Conservation (phyloP, 2,797 vertebrate genomes). For the Miichthys miiuy region DNA sequence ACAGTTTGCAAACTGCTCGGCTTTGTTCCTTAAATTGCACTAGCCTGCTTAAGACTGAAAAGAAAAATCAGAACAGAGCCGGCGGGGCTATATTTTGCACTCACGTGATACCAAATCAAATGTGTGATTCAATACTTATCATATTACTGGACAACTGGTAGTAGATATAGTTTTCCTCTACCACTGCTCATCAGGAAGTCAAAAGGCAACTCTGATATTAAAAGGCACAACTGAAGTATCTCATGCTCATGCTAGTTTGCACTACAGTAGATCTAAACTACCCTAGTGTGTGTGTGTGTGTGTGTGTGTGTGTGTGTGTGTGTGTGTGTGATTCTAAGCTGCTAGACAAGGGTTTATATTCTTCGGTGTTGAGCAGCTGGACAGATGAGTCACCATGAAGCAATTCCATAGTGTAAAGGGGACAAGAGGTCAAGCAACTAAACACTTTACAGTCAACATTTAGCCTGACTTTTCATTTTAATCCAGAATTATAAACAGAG, state of each 20-base stretch:
- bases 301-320: neutral
- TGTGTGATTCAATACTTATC: slow-evolving; percentile 25
- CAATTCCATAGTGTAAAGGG: slow-evolving; percentile 33
- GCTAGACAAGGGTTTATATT: slow-evolving; percentile 71
- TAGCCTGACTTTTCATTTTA: slow-evolving; percentile 14
- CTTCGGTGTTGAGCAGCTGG: slow-evolving; percentile 64
- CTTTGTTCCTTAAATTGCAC: neutral
- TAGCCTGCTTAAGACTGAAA: neutral
- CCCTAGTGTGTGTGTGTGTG: neutral
- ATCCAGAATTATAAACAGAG: slow-evolving; percentile 4
- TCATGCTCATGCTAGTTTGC: neutral
- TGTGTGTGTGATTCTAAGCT: slow-evolving; percentile 57
- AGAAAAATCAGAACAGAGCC: neutral
- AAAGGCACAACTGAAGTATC: neutral
- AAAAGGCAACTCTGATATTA: slow-evolving; percentile 11
- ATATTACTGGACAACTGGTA: slow-evolving; percentile 25
- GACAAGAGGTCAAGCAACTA: slow-evolving; percentile 24
- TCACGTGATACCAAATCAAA: neutral
- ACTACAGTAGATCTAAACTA: neutral
- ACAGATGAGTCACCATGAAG: slow-evolving; percentile 70
- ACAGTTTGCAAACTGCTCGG: neutral
- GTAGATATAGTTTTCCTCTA: slow-evolving; percentile 6
- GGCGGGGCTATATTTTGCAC: neutral
- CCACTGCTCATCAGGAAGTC: neutral
- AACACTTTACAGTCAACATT: slow-evolving; percentile 14